Conservation (phyloP, 2,113 vertebrate species). For the Pelobates fuscus region DNA sequence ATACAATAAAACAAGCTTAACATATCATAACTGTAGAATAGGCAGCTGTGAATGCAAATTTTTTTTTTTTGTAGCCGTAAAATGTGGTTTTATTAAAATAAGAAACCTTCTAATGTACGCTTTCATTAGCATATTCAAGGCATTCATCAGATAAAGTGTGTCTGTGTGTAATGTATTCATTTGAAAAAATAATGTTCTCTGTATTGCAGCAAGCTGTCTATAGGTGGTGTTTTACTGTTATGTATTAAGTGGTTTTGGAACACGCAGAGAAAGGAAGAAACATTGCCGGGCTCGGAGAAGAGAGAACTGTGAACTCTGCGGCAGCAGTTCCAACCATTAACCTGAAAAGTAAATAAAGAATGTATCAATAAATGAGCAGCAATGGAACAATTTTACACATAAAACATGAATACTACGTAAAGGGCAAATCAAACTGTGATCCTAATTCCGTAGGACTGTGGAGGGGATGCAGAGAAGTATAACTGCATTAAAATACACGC, state of each 20-base stretch:
- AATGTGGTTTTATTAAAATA: constrained; percentile 1
- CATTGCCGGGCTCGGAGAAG: neutral
- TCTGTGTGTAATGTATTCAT: constrained; percentile 1
- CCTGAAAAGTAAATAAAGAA: neutral
- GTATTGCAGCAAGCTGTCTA: neutral
- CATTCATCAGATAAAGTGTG: neutral
- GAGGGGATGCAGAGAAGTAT: too few relatives aligned
- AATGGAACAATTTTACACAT: neutral
- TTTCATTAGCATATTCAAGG: constrained; percentile 1
- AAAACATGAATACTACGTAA: neutral
- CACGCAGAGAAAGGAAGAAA: neutral
- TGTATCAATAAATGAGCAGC: neutral
- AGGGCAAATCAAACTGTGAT: too few relatives aligned
- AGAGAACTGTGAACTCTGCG: neutral
- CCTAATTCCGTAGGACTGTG: too few relatives aligned
- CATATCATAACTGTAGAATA: neutral
- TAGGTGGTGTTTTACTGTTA: constrained; percentile 1
- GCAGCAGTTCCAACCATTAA: constrained; percentile 1
- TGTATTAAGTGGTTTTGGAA: constrained; percentile 8
- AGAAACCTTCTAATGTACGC: neutral
- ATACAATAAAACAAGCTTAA: neutral
- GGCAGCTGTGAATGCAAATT: neutral
- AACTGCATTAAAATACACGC: too few relatives aligned
- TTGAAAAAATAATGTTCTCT: neutral
- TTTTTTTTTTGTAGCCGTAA: constrained; percentile 2